These are phyloP conservation scores for Spilosoma lubricipeda DNA, from an alignment of 2,888 invertebrate genomes.

Conservation along the genomic window DNA sequence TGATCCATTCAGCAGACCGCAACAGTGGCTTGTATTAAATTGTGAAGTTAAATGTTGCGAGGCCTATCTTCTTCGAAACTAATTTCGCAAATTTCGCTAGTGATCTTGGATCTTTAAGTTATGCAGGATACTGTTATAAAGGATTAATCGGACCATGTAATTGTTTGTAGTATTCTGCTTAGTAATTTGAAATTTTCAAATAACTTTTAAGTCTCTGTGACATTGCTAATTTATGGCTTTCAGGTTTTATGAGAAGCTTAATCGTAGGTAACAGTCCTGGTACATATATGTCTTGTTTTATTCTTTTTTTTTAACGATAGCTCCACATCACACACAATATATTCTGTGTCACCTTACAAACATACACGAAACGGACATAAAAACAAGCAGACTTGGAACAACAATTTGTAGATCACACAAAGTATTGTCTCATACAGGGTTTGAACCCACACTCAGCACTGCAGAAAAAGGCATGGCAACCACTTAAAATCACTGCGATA, in stretches of 20 bases:
- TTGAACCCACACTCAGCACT: too few relatives aligned
- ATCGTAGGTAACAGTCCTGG: too few relatives aligned
- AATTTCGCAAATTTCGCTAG: conserved; percentile 59
- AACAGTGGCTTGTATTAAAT: conserved; percentile 51
- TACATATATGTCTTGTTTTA: too few relatives aligned
- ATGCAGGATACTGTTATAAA: conserved; percentile 8
- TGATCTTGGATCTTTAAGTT: conserved; percentile 50
- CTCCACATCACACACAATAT: too few relatives aligned
- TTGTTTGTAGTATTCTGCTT: neutral
- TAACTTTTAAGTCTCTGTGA: neutral
- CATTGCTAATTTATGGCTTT: neutral
- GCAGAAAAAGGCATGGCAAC: too few relatives aligned
- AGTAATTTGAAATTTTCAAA: neutral
- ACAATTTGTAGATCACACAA: too few relatives aligned
- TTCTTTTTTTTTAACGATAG: too few relatives aligned
- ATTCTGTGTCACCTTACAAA: too few relatives aligned
- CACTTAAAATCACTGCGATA: too few relatives aligned
- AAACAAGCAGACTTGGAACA: too few relatives aligned
- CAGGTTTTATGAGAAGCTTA: neutral
- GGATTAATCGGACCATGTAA: conserved; percentile 22
- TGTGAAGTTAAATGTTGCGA: conserved; percentile 45
- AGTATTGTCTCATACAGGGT: too few relatives aligned
- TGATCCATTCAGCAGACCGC: conserved; percentile 31
- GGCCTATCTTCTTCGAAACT: conserved; percentile 53
- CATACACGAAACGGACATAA: too few relatives aligned